Evolutionary conservation across 2,797 vertebrate genomes (phyloP).

Genomic region (Petrocephalus sullivani): DNA sequence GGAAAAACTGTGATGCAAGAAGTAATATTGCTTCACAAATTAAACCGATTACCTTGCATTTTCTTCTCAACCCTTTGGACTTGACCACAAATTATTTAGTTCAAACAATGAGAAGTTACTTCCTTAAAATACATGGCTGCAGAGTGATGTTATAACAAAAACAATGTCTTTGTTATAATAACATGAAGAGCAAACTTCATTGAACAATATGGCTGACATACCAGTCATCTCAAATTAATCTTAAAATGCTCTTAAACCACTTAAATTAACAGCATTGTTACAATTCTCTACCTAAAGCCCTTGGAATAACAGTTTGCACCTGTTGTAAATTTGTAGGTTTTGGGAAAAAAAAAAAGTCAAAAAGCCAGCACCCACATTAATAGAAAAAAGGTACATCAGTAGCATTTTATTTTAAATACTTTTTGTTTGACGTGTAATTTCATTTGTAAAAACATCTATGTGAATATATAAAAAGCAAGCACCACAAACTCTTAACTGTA

Average conservation of each 20-base stretch:
- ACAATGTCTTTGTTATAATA: not conserved
- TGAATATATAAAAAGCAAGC: constrained; percentile 19
- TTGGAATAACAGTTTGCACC: not conserved
- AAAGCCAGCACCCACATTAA: not conserved
- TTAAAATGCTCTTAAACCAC: too few relatives aligned
- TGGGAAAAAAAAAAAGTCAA: not conserved
- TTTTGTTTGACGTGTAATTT: not conserved
- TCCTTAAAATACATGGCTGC: not conserved
- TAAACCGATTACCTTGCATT: not conserved
- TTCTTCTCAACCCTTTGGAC: not conserved
- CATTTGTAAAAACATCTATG: constrained; percentile 26
- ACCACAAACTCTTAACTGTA: constrained; percentile 17
- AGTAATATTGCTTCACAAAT: not conserved
- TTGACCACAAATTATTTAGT: not conserved
- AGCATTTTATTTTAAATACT: constrained; percentile 17
- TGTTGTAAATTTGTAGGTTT: not conserved
- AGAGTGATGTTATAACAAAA: not conserved
- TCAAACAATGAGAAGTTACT: not conserved
- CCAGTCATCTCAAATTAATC: too few relatives aligned
- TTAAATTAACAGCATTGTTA: too few relatives aligned
- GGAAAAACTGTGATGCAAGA: not conserved
- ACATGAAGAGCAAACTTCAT: not conserved
- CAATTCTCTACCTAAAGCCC: not conserved
- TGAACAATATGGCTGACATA: not conserved
- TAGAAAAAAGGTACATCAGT: constrained; percentile 24